Conservation (phyloP, 2,113 vertebrate genomes). For the Tursiops truncatus region DNA sequence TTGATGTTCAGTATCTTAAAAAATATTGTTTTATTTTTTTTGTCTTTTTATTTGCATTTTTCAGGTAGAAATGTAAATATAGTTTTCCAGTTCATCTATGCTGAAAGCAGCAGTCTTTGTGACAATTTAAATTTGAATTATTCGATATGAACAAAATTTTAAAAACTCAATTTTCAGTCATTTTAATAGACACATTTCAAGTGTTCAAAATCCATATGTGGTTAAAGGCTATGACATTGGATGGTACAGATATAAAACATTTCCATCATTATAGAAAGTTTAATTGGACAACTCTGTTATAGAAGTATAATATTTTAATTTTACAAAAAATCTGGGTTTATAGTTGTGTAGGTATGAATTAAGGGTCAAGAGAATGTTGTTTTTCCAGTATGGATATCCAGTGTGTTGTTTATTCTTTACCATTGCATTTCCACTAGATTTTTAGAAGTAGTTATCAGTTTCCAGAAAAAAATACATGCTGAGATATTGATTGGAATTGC, state of each 20-base stretch:
- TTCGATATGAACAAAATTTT: not conserved
- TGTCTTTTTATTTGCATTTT: not conserved
- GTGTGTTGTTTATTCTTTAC: conserved; percentile 1
- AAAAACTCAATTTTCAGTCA: not conserved
- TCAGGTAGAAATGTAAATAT: not conserved
- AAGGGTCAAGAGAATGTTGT: not conserved
- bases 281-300: not conserved
- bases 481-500: not conserved
- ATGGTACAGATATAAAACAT: not conserved
- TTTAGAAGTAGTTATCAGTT: not conserved
- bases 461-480: not conserved
- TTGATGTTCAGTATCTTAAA: not conserved
- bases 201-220: not conserved
- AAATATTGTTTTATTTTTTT: not conserved
- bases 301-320: not conserved
- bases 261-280: not conserved
- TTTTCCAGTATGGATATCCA: not conserved
- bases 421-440: not conserved
- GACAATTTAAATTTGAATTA: not conserved
- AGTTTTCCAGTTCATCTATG: not conserved
- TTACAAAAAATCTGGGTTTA: not conserved
- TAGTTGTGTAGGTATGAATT: not conserved
- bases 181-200: not conserved
- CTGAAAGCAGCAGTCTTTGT: not conserved
- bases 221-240: not conserved